phyloP scores from a whole-genome alignment of 2,888 invertebrate genomes.

The Criorhina ranunculi region DNA sequence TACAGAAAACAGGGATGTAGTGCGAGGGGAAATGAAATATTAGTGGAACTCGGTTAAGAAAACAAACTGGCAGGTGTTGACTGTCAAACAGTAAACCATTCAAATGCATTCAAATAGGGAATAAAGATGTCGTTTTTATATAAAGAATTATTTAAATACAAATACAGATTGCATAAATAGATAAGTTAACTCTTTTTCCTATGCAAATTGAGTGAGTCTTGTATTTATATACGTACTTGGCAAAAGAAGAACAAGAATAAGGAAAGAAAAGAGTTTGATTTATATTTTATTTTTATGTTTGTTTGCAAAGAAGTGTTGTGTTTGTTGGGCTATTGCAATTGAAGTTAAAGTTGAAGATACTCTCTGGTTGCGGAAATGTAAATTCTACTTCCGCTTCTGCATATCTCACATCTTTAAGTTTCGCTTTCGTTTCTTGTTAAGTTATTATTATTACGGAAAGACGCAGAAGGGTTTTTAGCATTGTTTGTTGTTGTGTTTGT shows the following conservation, averaged over 20 bases:
- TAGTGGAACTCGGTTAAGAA: conserved; percentile 41
- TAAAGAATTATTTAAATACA: conserved; percentile 33
- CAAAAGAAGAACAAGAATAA: background rate
- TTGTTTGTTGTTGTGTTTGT: too few species aligned
- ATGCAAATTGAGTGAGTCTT: conserved; percentile 35
- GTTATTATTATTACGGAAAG: too few species aligned
- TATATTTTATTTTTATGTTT: background rate
- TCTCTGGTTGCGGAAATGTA: too few species aligned
- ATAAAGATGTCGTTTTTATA: conserved; percentile 58
- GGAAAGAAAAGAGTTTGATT: background rate
- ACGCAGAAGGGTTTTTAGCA: too few species aligned
- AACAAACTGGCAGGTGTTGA: conserved; percentile 67
- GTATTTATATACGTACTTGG: conserved; percentile 1
- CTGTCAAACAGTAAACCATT: conserved; percentile 64
- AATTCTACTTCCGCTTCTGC: too few species aligned
- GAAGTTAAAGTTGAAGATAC: too few species aligned
- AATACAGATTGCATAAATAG: conserved; percentile 51
- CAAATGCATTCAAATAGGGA: conserved; percentile 48
- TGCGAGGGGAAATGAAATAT: background rate
- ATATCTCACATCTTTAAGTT: too few species aligned
- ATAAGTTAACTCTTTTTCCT: conserved; percentile 42
- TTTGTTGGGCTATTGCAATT: too few species aligned
- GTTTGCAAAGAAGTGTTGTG: background rate
- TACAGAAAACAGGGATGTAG: background rate
- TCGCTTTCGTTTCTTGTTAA: too few species aligned